phyloP scores from a whole-genome alignment of 2,113 vertebrate species.

The Nymphicus hollandicus region DNA sequence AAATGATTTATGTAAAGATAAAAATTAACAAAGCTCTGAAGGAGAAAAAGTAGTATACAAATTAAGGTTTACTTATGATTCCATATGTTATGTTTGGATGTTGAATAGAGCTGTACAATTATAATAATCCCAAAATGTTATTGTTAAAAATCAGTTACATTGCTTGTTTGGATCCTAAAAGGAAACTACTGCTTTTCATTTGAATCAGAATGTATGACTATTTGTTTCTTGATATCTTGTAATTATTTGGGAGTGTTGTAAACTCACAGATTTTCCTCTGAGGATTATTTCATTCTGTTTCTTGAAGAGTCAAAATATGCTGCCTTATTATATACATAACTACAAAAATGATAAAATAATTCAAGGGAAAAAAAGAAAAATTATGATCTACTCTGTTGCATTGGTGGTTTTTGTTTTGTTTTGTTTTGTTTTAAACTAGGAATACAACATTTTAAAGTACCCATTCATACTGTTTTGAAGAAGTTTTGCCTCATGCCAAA shows the following conservation, averaged over 20 bases:
- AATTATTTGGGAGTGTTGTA: neutral
- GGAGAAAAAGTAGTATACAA: neutral
- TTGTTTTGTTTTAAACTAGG: neutral
- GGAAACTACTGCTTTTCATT: neutral
- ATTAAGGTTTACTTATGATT: neutral
- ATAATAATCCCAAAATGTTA: neutral
- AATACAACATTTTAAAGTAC: neutral
- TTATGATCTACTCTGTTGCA: neutral
- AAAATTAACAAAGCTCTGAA: neutral
- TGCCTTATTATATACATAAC: neutral
- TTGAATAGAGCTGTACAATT: neutral
- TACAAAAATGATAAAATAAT: neutral
- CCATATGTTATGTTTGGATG: neutral
- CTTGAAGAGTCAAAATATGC: neutral
- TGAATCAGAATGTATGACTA: neutral
- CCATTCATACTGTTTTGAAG: neutral
- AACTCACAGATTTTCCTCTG: neutral
- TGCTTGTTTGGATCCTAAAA: neutral
- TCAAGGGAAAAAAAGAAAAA: neutral
- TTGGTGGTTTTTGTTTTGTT: neutral
- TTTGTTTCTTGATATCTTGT: neutral
- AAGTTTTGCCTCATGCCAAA: neutral
- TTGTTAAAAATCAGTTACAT: neutral
- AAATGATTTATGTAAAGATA: neutral
- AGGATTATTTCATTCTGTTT: neutral